phyloP scores from a whole-genome alignment of 2,113 vertebrate genomes.

The Salvelinus sp. region DNA sequence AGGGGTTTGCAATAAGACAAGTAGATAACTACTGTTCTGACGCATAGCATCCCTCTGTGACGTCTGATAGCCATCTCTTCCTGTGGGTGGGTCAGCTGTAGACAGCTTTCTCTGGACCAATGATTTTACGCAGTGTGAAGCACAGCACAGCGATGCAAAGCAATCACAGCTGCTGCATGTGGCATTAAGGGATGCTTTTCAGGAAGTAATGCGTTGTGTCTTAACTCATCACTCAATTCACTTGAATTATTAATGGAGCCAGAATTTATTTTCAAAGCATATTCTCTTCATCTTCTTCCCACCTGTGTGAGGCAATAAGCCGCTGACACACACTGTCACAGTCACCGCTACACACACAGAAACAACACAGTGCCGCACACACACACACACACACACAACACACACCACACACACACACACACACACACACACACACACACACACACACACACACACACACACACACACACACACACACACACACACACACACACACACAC shows the following conservation, averaged over 20 bases:
- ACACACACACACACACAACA: too few relatives aligned
- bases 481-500: background rate
- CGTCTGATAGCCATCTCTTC: background rate
- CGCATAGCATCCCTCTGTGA: too few relatives aligned
- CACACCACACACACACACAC: too few relatives aligned
- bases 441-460: too few relatives aligned
- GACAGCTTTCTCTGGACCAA: too few relatives aligned
- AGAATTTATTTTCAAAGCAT: constrained; percentile 60
- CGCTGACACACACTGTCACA: constrained; percentile 9
- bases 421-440: too few relatives aligned
- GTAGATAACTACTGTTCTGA: too few relatives aligned
- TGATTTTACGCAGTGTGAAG: too few relatives aligned
- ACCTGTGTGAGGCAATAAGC: constrained; percentile 40
- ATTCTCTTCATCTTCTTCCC: constrained; percentile 53
- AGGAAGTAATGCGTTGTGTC: constrained; percentile 27
- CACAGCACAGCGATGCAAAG: background rate
- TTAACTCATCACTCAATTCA: constrained; percentile 38
- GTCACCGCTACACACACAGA: constrained; percentile 2
- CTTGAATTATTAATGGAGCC: constrained; percentile 60
- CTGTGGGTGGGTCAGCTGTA: background rate
- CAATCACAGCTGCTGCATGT: background rate
- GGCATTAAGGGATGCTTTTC: background rate
- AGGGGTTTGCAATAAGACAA: too few relatives aligned
- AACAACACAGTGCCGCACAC: background rate
- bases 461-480: too few relatives aligned